Base-by-base conservation (phyloP, 2,888 invertebrate species). In the Athalia cordata region DNA sequence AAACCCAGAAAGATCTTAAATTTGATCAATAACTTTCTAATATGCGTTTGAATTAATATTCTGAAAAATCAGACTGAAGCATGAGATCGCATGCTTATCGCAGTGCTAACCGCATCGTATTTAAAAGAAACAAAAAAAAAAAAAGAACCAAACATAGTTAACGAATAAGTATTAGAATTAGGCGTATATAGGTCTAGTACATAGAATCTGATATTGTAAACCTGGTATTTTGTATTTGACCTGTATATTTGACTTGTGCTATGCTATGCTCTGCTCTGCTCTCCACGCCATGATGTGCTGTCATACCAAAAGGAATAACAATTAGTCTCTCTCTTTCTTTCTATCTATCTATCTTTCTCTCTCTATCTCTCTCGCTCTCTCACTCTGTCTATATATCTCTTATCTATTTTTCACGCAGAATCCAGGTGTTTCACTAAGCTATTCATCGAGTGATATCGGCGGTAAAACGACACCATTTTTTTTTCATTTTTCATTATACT, bases 211-310 rank as follows among this genome's bases (percentile, higher is more conserved):
- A 75, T 13, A 75, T 75, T 75, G 74, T 75, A 75, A 75, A 75
- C 74, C 74, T 75, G 74, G 74, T 75, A 75, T 75, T 75, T 75
- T 75, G 74, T 75, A 75, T 62, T 75, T 75, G 61, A 75, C 74
- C 74, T 75, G 74, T 75, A 67, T 67, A 70, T 72, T 75, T 75
- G 61, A 75, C 87, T 88, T 85, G 83, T 88, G 87, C 88, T 88
- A 87, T 86, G 87, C 87, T 87, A 88, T 86, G 87, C 87, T 89
- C 87, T 87, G 86, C 87, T 89, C 89, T 85, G 85, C 83, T 85
- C 83, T 87, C 84, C 86, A 87, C 85, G 88, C 89, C 89, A 89
- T 87, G 90, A 90, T 89, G 90, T 90, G 90, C 90, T 90, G 90
- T 90, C 90, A 90, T 90, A 90, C 90, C 90, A 89, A 89, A 29